These are phyloP conservation scores for Tachypleus tridentatus DNA, from an alignment of 1,140 invertebrate species.

Conservation along the genomic window DNA sequence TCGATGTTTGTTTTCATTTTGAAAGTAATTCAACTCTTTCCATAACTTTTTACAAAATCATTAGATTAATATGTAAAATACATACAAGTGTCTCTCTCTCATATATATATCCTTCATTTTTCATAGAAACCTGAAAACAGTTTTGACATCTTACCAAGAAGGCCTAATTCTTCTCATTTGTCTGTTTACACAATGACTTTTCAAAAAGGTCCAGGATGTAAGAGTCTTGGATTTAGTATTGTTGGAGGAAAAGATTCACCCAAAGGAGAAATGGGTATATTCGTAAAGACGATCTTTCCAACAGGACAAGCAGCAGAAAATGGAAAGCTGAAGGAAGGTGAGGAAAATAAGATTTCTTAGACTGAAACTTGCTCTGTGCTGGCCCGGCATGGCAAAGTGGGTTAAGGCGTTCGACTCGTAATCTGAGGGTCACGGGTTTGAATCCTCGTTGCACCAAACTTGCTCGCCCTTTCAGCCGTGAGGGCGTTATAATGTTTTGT, in stretches of 20 bases:
- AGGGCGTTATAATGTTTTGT: too few relatives aligned
- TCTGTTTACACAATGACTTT: constrained; percentile 52
- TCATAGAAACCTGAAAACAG: constrained; percentile 10
- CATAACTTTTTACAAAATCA: too few relatives aligned
- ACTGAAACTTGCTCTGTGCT: too few relatives aligned
- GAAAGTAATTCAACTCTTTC: too few relatives aligned
- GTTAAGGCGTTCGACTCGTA: too few relatives aligned
- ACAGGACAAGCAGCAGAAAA: constrained; percentile 73
- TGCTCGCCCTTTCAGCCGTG: too few relatives aligned
- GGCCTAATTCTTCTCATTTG: constrained; percentile 36
- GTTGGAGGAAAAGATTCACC: constrained; percentile 80
- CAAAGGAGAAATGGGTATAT: constrained; percentile 78
- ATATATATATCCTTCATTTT: not conserved
- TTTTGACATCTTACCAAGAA: constrained; percentile 38
- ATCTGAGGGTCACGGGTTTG: too few relatives aligned
- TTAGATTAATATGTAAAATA: too few relatives aligned
- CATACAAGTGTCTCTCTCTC: too few relatives aligned
- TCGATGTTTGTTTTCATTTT: too few relatives aligned
- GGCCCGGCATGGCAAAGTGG: too few relatives aligned
- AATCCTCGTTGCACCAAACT: too few relatives aligned
- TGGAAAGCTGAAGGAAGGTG: constrained; percentile 72
- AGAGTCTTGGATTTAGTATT: constrained; percentile 81
- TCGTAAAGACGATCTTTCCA: constrained; percentile 79
- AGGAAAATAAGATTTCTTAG: constrained; percentile 2
- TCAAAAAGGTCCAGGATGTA: constrained; percentile 67